Evolutionary conservation across 2,797 vertebrate genomes (phyloP), one percentile per base, ranked within the genome.

Genomic region (Muscicapa striata): DNA sequence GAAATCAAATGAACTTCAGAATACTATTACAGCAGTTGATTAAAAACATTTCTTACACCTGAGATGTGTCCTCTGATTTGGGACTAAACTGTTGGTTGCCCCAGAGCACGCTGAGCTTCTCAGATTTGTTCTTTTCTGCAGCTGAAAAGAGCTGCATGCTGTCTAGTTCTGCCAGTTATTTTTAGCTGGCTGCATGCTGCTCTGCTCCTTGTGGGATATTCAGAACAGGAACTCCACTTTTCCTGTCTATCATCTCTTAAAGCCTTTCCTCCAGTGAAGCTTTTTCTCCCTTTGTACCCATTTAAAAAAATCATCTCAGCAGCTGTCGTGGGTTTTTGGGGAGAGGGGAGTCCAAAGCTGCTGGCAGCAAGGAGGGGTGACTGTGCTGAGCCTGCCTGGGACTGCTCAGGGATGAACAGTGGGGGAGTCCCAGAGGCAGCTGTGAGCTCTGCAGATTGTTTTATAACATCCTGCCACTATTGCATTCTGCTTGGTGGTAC

Each of bases 161-260:
- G 40, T 54, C 38, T 88, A 15, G 34, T 38, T 21, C 19, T 7
- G 29, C 0, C 22, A 27, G 59, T 22, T 93, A 76, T 84, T 93
- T 94, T 88, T 90, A 84, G 62, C 66, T 43, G 62, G 27, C 22
- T 68, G 32, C 55, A 21, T 29, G 74, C 76, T 90, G 76, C 46
- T 95, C 76, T 93, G 58, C 29, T 64, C 1, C 2, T 36, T 80
- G 54, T 90, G 13, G 38, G 54, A 59, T 91, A 48, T 78, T 83
- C 57, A 45, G 69, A 74, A 58, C 45, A 63, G 68, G 29, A 83
- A 24, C 72, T 94, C 72, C 34, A 66, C 45, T 85, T 77, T 85
- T 55, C 68, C 52, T 80, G 76, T 70, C 76, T 32, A 2, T 77
- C 54, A 87, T 73, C 48, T 67, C 45, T 27, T 45, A 61, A 15